These are phyloP conservation scores for Cryptosula pallasiana DNA, from an alignment of 2,888 invertebrate species.

Conservation along the genomic window DNA sequence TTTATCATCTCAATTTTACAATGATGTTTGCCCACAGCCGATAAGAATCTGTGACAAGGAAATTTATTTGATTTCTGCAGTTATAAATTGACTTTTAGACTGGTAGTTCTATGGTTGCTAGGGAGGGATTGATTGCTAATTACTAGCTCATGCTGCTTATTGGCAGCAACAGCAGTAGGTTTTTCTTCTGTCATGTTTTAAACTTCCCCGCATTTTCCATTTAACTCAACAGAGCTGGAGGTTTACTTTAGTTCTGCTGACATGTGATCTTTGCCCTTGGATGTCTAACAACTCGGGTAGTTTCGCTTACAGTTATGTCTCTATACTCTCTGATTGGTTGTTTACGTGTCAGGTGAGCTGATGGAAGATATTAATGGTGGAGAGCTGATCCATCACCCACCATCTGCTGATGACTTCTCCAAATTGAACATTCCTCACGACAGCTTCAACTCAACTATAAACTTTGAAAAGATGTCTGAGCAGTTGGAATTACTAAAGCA, in stretches of 20 bases:
- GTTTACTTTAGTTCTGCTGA: too few relatives aligned
- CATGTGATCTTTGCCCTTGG: too few relatives aligned
- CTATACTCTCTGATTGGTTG: too few relatives aligned
- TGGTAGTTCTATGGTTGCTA: not conserved
- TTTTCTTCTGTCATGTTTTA: too few relatives aligned
- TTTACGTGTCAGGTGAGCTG: too few relatives aligned
- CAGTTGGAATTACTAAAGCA: not conserved
- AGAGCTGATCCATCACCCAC: not conserved
- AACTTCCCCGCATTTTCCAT: too few relatives aligned
- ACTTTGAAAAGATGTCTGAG: slow-evolving; percentile 6
- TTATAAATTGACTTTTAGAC: not conserved
- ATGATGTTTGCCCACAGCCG: not conserved
- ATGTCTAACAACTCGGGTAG: too few relatives aligned
- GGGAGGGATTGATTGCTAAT: not conserved
- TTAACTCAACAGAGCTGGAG: too few relatives aligned
- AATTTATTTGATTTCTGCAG: not conserved
- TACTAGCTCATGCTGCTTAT: not conserved
- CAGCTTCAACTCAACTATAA: not conserved
- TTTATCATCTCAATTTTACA: too few relatives aligned
- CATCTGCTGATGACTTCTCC: not conserved
- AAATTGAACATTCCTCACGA: not conserved
- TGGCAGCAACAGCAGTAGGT: not conserved
- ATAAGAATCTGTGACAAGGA: not conserved
- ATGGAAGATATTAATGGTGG: too few relatives aligned
- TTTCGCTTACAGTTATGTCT: too few relatives aligned